Percentiles rank a stretch among this genome's conserved stretches.
phyloP scores from a whole-genome alignment of 2,113 vertebrate genomes.

The Scortum barcoo region DNA sequence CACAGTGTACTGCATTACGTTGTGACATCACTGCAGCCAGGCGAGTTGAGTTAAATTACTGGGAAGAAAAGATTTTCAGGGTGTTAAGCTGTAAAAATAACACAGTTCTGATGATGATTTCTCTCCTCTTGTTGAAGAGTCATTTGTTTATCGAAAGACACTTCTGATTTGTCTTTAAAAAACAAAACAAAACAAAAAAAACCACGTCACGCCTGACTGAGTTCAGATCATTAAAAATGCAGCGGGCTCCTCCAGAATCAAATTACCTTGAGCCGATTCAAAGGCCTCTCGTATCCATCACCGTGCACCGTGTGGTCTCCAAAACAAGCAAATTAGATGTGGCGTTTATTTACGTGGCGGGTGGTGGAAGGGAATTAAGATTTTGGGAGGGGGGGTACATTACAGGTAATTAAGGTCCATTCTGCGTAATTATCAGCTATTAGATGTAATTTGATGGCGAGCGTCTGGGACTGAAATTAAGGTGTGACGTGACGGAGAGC shows the following conservation, averaged over 20 bases:
- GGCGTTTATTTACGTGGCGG: constrained; percentile 75
- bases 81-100: too few species aligned
- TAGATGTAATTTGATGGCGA: constrained; percentile 74
- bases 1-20: background rate
- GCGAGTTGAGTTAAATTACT: background rate
- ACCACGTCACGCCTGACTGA: constrained; percentile 24
- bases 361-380: constrained; percentile 69
- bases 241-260: constrained; percentile 63
- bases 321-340: constrained; percentile 78
- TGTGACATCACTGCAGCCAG: background rate
- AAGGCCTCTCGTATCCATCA: constrained; percentile 68
- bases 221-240: constrained; percentile 70
- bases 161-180: constrained; percentile 9
- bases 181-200: background rate
- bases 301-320: constrained; percentile 50
- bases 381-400: constrained; percentile 71
- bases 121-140: background rate
- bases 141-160: too few species aligned
- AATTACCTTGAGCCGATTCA: constrained; percentile 69
- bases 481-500: constrained; percentile 20
- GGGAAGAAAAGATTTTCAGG: background rate
- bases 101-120: background rate
- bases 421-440: constrained; percentile 75
- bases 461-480: constrained; percentile 38
- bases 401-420: constrained; percentile 78